Conservation (phyloP, 2,113 vertebrate genomes). For the Diadophis punctatus region DNA sequence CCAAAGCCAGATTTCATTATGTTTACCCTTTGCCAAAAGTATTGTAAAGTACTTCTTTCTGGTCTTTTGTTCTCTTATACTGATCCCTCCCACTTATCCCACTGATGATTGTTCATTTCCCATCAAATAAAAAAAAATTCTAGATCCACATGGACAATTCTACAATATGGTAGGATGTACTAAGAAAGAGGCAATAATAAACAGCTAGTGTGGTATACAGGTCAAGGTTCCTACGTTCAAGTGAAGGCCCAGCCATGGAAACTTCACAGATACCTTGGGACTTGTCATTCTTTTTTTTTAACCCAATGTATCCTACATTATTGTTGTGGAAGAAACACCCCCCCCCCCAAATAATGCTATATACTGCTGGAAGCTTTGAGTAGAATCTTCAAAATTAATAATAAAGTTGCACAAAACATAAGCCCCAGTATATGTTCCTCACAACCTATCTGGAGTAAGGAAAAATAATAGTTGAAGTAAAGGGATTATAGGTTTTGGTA, state of each 20-base stretch:
- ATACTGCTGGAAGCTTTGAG: background rate
- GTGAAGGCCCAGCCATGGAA: background rate
- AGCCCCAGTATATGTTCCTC: background rate
- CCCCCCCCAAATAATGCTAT: background rate
- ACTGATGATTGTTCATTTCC: background rate
- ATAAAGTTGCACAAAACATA: background rate
- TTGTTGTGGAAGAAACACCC: background rate
- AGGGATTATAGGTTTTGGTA: background rate
- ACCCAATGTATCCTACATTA: background rate
- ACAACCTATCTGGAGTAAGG: background rate
- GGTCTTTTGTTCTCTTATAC: background rate
- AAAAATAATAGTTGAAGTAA: background rate
- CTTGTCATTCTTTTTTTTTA: background rate
- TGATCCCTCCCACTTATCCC: background rate
- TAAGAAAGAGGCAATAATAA: background rate
- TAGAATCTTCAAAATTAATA: background rate
- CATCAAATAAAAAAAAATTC: background rate
- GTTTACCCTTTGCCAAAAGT: background rate
- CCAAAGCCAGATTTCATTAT: background rate
- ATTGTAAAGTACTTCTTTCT: background rate
- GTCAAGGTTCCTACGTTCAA: background rate
- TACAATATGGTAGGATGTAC: background rate
- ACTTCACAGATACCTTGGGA: background rate
- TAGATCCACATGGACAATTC: background rate
- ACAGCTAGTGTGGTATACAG: background rate